These are phyloP conservation scores for Agriopis leucophaearia DNA, from an alignment of 2,888 invertebrate species.

Conservation along the genomic window DNA sequence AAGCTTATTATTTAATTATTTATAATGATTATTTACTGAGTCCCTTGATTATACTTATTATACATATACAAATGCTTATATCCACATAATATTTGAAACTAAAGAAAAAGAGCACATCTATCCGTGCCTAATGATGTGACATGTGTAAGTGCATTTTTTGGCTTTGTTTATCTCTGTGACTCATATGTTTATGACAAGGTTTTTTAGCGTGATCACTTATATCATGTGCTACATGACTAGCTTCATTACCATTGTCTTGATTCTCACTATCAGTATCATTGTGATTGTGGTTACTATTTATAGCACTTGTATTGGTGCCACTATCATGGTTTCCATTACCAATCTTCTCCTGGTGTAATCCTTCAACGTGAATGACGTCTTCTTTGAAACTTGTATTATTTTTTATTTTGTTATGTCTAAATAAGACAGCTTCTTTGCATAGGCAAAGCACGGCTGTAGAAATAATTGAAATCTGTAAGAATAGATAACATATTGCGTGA, in stretches of 20 bases:
- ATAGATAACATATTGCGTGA: neutral
- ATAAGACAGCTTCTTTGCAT: neutral
- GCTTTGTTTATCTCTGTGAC: neutral
- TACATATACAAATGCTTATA: too few species aligned
- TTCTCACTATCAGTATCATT: neutral
- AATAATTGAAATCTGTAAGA: neutral
- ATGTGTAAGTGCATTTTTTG: neutral
- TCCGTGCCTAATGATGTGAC: neutral
- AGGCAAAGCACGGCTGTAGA: neutral
- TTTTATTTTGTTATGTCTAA: neutral
- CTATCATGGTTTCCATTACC: neutral
- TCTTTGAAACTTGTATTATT: neutral
- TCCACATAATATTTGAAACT: neutral
- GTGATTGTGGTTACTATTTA: neutral
- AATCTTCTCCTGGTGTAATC: neutral
- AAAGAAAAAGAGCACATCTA: neutral
- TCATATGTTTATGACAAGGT: neutral
- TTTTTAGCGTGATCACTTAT: neutral
- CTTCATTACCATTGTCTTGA: neutral
- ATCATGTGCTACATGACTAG: neutral
- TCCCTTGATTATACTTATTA: too few species aligned
- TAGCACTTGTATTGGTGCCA: neutral
- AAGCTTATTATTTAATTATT: too few species aligned
- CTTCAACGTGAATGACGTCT: neutral
- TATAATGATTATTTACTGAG: too few species aligned